Conservation (phyloP, 2,797 vertebrate genomes). For the Salmo trutta region DNA sequence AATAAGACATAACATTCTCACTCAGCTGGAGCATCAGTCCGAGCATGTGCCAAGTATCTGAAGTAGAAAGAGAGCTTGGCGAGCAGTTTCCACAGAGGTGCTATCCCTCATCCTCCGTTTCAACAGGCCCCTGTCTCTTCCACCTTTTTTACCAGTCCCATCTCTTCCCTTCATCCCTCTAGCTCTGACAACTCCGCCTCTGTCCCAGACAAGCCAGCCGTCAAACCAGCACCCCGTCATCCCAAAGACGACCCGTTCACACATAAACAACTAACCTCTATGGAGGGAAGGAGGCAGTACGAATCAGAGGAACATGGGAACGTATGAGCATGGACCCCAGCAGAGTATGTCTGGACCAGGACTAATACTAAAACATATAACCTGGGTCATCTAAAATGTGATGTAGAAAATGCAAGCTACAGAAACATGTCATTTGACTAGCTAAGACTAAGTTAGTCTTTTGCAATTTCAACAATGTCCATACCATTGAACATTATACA, state of each 20-base stretch:
- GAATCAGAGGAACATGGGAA: background rate
- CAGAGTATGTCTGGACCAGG: too few relatives aligned
- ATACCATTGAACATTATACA: too few relatives aligned
- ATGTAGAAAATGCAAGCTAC: background rate
- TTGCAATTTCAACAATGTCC: background rate
- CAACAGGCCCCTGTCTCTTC: background rate
- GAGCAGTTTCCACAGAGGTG: background rate
- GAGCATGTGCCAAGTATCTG: background rate
- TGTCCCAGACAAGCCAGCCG: background rate
- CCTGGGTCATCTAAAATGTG: background rate
- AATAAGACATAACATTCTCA: background rate
- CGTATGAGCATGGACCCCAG: too few relatives aligned
- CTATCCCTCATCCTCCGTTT: background rate
- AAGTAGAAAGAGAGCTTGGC: background rate
- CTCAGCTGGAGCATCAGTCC: background rate
- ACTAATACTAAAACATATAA: too few relatives aligned
- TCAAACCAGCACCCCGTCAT: background rate
- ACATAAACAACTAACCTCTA: background rate
- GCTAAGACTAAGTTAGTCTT: background rate
- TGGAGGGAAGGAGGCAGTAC: background rate
- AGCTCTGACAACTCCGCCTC: background rate
- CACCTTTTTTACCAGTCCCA: background rate
- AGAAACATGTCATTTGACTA: background rate
- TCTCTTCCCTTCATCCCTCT: background rate
- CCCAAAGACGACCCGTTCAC: background rate